These are phyloP conservation scores for Melanotaenia boesemani DNA, from an alignment of 2,797 vertebrate species.

Conservation along the genomic window DNA sequence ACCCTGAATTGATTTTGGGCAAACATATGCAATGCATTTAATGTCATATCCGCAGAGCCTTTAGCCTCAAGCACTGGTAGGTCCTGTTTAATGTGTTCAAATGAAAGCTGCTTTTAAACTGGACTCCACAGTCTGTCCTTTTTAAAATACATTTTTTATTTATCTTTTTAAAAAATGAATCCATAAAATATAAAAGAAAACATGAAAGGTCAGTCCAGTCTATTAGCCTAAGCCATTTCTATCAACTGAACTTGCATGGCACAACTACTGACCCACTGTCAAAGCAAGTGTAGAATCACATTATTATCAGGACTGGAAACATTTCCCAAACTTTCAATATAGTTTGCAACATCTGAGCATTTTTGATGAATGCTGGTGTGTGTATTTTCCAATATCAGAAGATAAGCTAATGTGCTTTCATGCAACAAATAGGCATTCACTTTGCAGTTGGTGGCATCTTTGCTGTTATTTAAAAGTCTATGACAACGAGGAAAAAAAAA, in stretches of 20 bases:
- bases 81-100: not conserved
- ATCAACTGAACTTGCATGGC: not conserved
- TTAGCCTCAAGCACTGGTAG: not conserved
- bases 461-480: slow-evolving; percentile 18
- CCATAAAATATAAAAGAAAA: not conserved
- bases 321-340: not conserved
- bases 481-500: slow-evolving; percentile 12
- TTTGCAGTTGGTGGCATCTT: not conserved
- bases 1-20: not conserved
- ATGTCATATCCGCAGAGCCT: not conserved
- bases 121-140: too few species aligned
- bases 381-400: not conserved
- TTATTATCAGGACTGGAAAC: not conserved
- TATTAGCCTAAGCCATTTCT: slow-evolving; percentile 1
- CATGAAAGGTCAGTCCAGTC: not conserved
- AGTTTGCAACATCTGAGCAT: not conserved
- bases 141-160: too few species aligned
- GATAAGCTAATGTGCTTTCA: not conserved
- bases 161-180: too few species aligned
- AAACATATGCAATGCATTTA: not conserved
- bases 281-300: not conserved
- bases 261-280: not conserved
- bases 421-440: not conserved
- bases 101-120: not conserved
- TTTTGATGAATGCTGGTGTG: not conserved